Evolutionary conservation across 1,140 invertebrate species (phyloP).

Genomic region (Trachymyrmex cornetzi): DNA sequence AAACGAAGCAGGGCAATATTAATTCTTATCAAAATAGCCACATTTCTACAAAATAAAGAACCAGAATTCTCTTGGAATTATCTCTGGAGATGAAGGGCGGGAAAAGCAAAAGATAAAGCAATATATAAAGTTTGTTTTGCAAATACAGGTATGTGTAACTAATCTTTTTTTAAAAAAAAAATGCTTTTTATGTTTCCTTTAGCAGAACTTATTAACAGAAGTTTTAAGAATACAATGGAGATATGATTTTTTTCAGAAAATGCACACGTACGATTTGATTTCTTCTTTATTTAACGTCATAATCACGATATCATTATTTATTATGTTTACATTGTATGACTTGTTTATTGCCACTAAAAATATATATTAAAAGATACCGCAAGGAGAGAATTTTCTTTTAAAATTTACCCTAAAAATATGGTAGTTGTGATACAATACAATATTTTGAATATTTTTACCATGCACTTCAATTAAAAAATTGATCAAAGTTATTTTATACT

Average conservation of each 20-base stretch:
- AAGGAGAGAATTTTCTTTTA: too few species aligned
- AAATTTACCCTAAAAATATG: too few species aligned
- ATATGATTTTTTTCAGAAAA: not conserved
- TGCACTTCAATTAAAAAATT: too few species aligned
- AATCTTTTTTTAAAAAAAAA: not conserved
- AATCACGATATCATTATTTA: not conserved
- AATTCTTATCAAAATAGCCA: not conserved
- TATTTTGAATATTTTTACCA: too few species aligned
- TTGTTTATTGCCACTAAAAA: not conserved
- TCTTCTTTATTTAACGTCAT: not conserved
- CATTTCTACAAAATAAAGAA: not conserved
- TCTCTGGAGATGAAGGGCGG: not conserved
- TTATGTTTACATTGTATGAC: too few species aligned
- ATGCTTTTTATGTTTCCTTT: not conserved
- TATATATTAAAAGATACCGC: not conserved
- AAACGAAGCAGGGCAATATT: not conserved
- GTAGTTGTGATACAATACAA: too few species aligned
- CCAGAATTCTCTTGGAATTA: not conserved
- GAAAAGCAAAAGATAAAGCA: not conserved
- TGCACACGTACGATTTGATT: not conserved
- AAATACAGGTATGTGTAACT: not conserved
- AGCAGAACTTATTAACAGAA: not conserved
- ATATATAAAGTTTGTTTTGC: not conserved
- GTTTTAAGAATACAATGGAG: not conserved
- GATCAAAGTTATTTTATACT: too few species aligned